Base-by-base conservation (phyloP, 1,140 invertebrate species). In the Apis mellifera region DNA sequence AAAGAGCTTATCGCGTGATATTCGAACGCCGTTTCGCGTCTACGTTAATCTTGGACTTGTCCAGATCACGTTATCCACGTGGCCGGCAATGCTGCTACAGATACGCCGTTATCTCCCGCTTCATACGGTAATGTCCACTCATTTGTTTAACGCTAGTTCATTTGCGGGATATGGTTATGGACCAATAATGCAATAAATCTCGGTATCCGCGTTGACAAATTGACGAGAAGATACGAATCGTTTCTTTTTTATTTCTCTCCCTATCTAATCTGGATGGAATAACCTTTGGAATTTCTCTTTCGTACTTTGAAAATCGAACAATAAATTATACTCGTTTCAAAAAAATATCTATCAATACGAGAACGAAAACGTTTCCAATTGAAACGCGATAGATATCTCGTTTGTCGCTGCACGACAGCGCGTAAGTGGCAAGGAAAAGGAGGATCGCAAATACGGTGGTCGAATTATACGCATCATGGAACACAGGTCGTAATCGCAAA, bases 1-100 rank as follows among this genome's bases (percentile, higher is more conserved):
- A 86, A 78, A 65, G 75, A 84, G 86, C 80, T 85, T 85, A 85
- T 87, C 84, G 76, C 69, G 42, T 68, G 80, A 85, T 85, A 79
- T 73, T 66, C 64, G 32, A 66, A 32, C 55, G 52, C 26, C 21
- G 23, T 68, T 42, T 23, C 57, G 19, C 55, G 55, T 83, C 75
- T 73, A 52, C 72, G 82, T 85, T 85, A 83, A 82, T 85, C 82
- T 82, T 75, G 76, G 57, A 50, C 60, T 55, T 70, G 82, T 86
- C 74, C 77, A 54, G 66, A 70, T 5, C 32, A 32, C 54, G 77
- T 62, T 86, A 77, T 78, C 75, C 80, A 52, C 42, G 52, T 23
- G 13, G 3, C n/a, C 54, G 42, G 68, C n/a, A 74, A 66, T 15
- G 17, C n/a, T 11, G n/a, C n/a, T 52, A 12, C 55, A n/a, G 23